Conservation (phyloP, 2,113 vertebrate genomes). For the Corvus cornix region DNA sequence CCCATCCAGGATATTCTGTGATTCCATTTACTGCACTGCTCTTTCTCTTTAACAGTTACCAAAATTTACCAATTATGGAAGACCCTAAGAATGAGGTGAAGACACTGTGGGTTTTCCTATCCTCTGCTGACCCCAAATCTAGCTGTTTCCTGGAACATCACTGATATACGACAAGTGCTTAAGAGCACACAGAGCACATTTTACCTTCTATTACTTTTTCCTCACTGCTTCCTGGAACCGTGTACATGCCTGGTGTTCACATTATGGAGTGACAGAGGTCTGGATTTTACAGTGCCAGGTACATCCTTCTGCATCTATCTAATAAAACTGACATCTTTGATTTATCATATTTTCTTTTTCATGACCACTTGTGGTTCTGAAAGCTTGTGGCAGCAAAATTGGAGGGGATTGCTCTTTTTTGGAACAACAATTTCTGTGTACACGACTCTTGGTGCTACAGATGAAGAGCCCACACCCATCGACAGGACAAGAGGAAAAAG, state of each 20-base stretch:
- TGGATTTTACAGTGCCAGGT: background rate
- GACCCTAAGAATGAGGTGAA: rapidly evolving
- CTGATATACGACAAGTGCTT: background rate
- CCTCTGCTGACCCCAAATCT: background rate
- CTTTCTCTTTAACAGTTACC: background rate
- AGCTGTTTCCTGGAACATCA: background rate
- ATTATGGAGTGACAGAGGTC: background rate
- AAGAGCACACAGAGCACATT: background rate
- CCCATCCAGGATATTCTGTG: background rate
- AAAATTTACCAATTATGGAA: background rate
- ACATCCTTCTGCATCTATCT: background rate
- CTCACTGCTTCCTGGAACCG: background rate
- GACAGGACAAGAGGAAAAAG: background rate
- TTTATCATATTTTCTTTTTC: background rate
- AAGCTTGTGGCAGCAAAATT: rapidly evolving
- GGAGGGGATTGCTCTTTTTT: rapidly evolving
- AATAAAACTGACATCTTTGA: background rate
- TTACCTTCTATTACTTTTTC: background rate
- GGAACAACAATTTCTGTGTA: background rate
- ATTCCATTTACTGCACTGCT: background rate
- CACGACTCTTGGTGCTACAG: background rate
- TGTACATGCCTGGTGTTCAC: rapidly evolving
- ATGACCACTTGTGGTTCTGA: rapidly evolving
- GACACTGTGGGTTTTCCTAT: background rate
- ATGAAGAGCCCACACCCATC: background rate